Percentiles rank a stretch among this genome's conserved stretches.
Conservation (phyloP, 2,888 invertebrate genomes). For the Trachelus tabidus region DNA sequence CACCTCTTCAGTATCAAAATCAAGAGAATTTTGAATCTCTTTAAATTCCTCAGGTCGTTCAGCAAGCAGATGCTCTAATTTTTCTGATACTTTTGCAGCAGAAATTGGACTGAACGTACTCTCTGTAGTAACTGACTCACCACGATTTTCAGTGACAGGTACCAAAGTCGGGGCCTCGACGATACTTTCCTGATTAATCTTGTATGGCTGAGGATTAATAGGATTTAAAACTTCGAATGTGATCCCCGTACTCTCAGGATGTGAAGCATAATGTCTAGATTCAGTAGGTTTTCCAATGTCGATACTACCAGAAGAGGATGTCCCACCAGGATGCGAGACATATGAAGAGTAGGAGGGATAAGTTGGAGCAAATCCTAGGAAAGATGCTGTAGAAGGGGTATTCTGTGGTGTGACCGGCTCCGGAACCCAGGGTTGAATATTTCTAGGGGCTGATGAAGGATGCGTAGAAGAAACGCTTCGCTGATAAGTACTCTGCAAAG, state of each 20-base stretch:
- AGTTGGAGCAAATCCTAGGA: conserved; percentile 34
- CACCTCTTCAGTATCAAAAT: conserved; percentile 29
- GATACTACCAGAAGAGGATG: neutral
- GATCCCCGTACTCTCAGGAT: neutral
- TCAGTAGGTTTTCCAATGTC: neutral
- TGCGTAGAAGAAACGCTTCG: neutral
- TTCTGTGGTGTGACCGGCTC: conserved; percentile 60
- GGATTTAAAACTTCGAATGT: neutral
- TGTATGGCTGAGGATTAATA: neutral
- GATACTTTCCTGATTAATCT: neutral
- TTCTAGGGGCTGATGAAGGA: conserved; percentile 36
- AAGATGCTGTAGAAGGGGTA: conserved; percentile 55
- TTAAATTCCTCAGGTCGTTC: conserved; percentile 45
- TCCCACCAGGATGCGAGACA: neutral
- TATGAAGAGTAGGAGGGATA: neutral
- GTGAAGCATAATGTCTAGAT: neutral
- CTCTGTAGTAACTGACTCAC: neutral
- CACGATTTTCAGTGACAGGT: neutral
- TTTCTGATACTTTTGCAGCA: conserved; percentile 54
- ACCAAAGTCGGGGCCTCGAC: neutral
- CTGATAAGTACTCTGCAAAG: neutral
- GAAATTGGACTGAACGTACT: conserved; percentile 47
- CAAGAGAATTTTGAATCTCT: conserved; percentile 13
- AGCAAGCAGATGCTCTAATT: conserved; percentile 54
- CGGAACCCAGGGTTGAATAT: conserved; percentile 45